Base-by-base conservation (phyloP, 2,113 vertebrate species). In the Numenius arquata region DNA sequence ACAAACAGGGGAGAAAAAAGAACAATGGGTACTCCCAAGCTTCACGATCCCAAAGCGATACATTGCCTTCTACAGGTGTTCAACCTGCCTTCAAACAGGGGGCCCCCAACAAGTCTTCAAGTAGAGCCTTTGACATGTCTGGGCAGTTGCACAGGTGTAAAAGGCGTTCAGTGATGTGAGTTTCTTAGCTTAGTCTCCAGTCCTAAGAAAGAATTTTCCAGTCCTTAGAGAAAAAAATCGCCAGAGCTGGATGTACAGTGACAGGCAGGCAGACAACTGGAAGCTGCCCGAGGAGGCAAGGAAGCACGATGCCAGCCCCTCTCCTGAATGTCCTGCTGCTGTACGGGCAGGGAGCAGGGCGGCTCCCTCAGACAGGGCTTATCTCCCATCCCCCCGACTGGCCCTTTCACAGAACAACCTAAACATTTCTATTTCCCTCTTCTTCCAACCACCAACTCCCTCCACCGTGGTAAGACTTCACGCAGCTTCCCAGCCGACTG, bases 401-500 rank as follows among this genome's bases (percentile, higher is more conserved):
- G 26, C 29, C 13, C 61, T 47, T 66, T 11, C 75, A 55, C 1
- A 18, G n/a, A 53, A 45, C 23, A 36, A 56, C 18, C 43, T 10
- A 5, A 52, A 34, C 41, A 6, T 6, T 30, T 50, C 32, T 25
- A 5, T 20, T 40, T 29, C 53, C 36, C 36, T 18, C 40, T 20
- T 16, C 34, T 29, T 55, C 20, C 56, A 72, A 19, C 34, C 41
- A 52, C 22, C 53, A 70, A 1, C 67, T 41, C 62, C 41, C 52
- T 26, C 34, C 6, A 15, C 50, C 50, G 15, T 3, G 6, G 5
- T 6, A 6, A 45, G 34, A 1, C 29, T 25, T 11, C 12, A 25
- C 5, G 2, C 7, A 18, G 71, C 45, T 58, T 13, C 52, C 23
- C 1, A 9, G 53, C 0, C 0, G 8, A n/a, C 0, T 3, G 20